Percentiles rank a stretch among this genome's conserved stretches.
Conservation (phyloP, 2,113 vertebrate species). For the Corythornis vintsioides region DNA sequence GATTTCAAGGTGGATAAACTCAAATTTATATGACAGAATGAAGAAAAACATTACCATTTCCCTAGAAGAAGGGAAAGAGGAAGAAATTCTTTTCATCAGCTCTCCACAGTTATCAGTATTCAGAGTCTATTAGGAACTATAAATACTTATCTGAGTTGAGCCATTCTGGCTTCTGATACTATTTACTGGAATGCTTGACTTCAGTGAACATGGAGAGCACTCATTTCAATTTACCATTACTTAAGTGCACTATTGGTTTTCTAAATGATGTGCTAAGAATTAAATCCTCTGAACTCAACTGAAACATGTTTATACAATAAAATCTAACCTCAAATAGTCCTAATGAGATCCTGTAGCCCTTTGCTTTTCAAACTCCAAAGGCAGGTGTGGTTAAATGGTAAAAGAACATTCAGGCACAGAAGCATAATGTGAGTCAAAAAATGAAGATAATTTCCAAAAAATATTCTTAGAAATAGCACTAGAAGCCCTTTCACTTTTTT, state of each 20-base stretch:
- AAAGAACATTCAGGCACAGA: not conserved
- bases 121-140: not conserved
- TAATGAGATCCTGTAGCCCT: constrained; percentile 11
- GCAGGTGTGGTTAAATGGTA: constrained; percentile 3
- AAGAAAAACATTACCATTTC: not conserved
- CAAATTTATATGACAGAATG: not conserved
- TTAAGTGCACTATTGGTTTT: not conserved
- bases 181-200: not conserved
- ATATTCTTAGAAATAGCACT: not conserved
- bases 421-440: not conserved
- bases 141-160: not conserved
- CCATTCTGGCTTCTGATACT: not conserved
- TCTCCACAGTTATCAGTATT: not conserved
- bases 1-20: not conserved
- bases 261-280: not conserved
- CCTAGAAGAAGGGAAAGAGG: not conserved
- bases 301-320: not conserved
- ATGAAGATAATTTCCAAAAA: not conserved
- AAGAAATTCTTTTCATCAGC: not conserved
- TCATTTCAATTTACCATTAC: not conserved
- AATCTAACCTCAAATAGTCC: not conserved
- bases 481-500: not conserved
- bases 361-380: not conserved
- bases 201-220: not conserved
- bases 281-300: not conserved